These are phyloP conservation scores for Nothobranchius furzeri DNA, from an alignment of 2,113 vertebrate genomes.

Conservation along the genomic window DNA sequence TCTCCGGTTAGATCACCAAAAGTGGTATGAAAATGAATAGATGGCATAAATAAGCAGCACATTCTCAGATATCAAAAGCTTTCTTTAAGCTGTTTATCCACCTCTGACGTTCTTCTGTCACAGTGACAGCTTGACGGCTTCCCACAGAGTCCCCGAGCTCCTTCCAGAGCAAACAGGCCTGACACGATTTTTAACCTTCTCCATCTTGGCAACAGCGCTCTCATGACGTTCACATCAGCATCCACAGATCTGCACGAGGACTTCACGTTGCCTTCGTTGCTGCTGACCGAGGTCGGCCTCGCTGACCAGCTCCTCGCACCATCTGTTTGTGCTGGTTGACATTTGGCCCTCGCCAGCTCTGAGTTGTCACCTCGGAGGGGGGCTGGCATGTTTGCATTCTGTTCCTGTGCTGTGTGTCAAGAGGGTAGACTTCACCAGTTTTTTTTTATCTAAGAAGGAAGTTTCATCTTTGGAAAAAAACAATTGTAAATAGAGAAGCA, in stretches of 20 bases:
- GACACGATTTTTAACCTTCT: constrained; percentile 32
- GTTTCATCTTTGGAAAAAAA: constrained; percentile 1
- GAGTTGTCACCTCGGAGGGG: constrained; percentile 47
- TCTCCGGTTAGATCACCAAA: background rate
- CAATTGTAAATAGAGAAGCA: background rate
- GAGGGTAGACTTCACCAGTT: constrained; percentile 21
- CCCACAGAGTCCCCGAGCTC: constrained; percentile 36
- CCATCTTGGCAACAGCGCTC: constrained; percentile 23
- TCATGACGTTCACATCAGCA: constrained; percentile 40
- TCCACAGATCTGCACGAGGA: constrained; percentile 11
- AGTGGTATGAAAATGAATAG: background rate
- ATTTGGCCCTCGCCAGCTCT: constrained; percentile 61
- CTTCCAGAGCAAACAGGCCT: constrained; percentile 40
- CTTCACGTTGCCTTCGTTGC: constrained; percentile 14
- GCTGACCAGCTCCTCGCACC: constrained; percentile 60
- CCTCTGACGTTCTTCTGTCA: constrained; percentile 17
- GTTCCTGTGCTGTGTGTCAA: constrained; percentile 17
- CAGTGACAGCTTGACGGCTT: constrained; percentile 38
- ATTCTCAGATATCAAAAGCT: constrained; percentile 7
- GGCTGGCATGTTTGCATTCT: constrained; percentile 35
- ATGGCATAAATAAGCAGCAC: background rate
- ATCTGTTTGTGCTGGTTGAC: constrained; percentile 75
- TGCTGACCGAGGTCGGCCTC: constrained; percentile 44
- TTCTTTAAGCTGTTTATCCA: background rate
- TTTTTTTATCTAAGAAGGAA: constrained; percentile 16